Evolutionary conservation across 2,888 invertebrate species (phyloP).

Genomic region (Caenorhabditis imperialis): DNA sequence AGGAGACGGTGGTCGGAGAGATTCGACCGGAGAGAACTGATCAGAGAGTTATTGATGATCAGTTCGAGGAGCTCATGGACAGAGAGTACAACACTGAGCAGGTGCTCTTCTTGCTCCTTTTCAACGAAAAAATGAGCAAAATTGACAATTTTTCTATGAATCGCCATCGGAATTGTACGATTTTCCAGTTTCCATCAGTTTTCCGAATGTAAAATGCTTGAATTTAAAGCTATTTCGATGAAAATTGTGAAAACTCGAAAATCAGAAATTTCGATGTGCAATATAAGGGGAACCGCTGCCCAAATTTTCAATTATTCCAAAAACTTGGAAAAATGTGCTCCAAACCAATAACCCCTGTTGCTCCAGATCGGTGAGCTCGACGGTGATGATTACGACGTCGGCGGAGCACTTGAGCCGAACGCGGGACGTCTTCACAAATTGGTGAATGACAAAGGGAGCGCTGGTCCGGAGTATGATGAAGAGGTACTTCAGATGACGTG

Average conservation of each 20-base stretch:
- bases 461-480: constrained; percentile 62
- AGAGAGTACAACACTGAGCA: constrained; percentile 63
- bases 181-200: too few relatives aligned
- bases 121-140: too few relatives aligned
- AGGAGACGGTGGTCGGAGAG: constrained; percentile 21
- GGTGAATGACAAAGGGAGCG: constrained; percentile 85
- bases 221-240: too few relatives aligned
- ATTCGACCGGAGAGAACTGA: constrained; percentile 17
- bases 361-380: constrained; percentile 63
- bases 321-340: too few relatives aligned
- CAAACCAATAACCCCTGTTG: background rate
- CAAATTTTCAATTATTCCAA: too few relatives aligned
- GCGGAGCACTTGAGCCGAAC: constrained; percentile 84
- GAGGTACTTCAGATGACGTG: constrained; percentile 37
- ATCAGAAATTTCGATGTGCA: too few relatives aligned
- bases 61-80: constrained; percentile 63
- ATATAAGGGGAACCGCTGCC: too few relatives aligned
- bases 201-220: too few relatives aligned
- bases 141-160: too few relatives aligned
- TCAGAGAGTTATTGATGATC: constrained; percentile 62
- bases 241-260: too few relatives aligned
- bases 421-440: constrained; percentile 85
- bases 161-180: too few relatives aligned
- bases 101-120: too few relatives aligned
- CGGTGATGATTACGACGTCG: constrained; percentile 79